phyloP scores from a whole-genome alignment of 1,140 invertebrate genomes.

The Leptopilina clavipes region DNA sequence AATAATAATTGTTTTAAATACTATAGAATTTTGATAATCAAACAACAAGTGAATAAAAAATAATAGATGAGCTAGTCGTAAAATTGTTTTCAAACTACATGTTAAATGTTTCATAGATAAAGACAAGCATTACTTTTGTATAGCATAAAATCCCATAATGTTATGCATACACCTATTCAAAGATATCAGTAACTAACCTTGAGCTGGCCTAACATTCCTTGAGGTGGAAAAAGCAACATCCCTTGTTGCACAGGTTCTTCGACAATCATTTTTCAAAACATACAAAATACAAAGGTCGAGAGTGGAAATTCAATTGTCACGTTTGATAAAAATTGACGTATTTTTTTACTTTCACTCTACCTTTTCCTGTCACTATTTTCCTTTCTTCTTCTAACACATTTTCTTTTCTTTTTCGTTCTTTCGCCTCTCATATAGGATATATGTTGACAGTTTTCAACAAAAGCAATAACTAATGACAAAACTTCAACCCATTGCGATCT shows the following conservation, averaged over 20 bases:
- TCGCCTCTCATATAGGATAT: slow-evolving; percentile 6
- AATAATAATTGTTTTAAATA: too few species aligned
- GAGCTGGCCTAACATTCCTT: slow-evolving; percentile 77
- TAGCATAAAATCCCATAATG: slow-evolving; percentile 30
- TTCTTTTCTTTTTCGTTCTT: slow-evolving; percentile 42
- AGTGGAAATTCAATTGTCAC: slow-evolving; percentile 20
- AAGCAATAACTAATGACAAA: not conserved
- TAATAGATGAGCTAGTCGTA: not conserved
- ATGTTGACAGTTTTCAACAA: slow-evolving; percentile 48
- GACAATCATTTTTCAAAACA: slow-evolving; percentile 76
- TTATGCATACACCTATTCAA: slow-evolving; percentile 31
- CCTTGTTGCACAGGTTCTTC: slow-evolving; percentile 81
- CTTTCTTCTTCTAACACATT: slow-evolving; percentile 33
- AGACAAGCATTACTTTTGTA: slow-evolving; percentile 36
- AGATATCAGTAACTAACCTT: slow-evolving; percentile 68
- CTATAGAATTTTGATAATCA: too few species aligned
- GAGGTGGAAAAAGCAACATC: slow-evolving; percentile 81
- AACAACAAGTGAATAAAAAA: not conserved
- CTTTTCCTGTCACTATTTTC: slow-evolving; percentile 36
- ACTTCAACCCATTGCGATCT: slow-evolving; percentile 13
- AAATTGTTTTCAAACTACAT: not conserved
- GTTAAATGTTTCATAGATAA: not conserved
- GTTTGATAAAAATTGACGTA: slow-evolving; percentile 32
- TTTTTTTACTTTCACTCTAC: slow-evolving; percentile 50
- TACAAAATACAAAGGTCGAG: not conserved